These are phyloP conservation scores for Ochropleura leucogaster DNA, from an alignment of 2,888 invertebrate genomes.

Conservation along the genomic window DNA sequence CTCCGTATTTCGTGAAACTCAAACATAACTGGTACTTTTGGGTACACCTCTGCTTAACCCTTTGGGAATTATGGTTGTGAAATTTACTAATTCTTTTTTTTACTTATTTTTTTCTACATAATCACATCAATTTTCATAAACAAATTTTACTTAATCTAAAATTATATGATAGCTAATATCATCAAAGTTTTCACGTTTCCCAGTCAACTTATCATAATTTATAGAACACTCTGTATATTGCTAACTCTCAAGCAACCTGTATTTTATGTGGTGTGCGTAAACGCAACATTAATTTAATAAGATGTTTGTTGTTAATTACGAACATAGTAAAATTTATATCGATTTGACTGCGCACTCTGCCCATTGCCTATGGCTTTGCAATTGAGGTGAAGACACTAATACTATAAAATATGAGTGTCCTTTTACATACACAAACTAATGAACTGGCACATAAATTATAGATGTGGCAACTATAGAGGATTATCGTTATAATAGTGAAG, in stretches of 20 bases:
- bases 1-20: too few relatives aligned
- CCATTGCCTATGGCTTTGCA: constrained; percentile 1
- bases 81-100: too few relatives aligned
- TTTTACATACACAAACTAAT: constrained; percentile 43
- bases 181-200: neutral
- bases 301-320: constrained; percentile 36
- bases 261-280: neutral
- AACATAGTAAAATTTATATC: constrained; percentile 22
- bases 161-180: neutral
- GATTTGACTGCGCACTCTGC: neutral
- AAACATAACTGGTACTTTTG: too few relatives aligned
- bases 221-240: neutral
- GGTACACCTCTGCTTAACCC: too few relatives aligned
- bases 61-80: too few relatives aligned
- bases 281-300: constrained; percentile 24
- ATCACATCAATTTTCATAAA: neutral
- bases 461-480: constrained; percentile 39
- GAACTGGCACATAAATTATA: constrained; percentile 49
- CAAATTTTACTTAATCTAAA: neutral
- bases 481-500: constrained; percentile 32
- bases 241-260: neutral
- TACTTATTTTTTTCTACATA: neutral
- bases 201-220: neutral
- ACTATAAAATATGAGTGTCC: constrained; percentile 49
- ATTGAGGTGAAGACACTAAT: constrained; percentile 42